Base-by-base conservation (phyloP, 2,113 vertebrate species). In the Nematolebias whitei region DNA sequence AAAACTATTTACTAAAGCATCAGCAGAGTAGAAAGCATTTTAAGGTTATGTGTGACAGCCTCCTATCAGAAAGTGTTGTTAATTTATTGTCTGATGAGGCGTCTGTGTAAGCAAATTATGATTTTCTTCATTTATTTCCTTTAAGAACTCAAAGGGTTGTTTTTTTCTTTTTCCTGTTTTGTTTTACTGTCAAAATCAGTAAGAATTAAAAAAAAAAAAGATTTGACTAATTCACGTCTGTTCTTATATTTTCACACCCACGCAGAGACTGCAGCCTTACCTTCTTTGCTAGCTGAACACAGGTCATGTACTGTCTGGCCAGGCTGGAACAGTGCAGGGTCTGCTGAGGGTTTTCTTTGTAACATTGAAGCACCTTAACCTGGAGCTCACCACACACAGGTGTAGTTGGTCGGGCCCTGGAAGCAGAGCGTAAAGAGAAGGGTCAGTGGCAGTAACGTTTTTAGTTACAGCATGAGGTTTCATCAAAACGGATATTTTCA, bases 301-400 rank as follows among this genome's bases (percentile, higher is more conserved):
- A 99, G 87, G 67, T 89, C 82, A 93, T 94, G 84, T 96, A 99
- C 1, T 96, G 91, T 78, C 93, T 95, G 74, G 92, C 97, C 85
- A 99, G 90, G 81, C 91, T 87, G 0, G 96, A 96, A 89, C 96
- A 99, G 68, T 88, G 92, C 20, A 99, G 93, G 22, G 95, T 95
- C 89, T 98, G 94, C 26, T 61, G 81, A 40, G 88, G 88, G 75
- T 95, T 95, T 79, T 93, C 90, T 26, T 76, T 87, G 91, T 97
- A 99, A 90, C 97, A 99, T 67, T 88, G 91, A 49, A 98, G 87
- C 80, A 98, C 95, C 82, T 94, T 89, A 65, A 91, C 87, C 88
- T 99, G 96, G 63, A 99, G 90, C 41, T 90, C 89, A 12, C 85
- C 58, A 78, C 97, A 99, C 67, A 97, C 55, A n/a, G 94, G 90